Evolutionary conservation across 2,888 invertebrate genomes (phyloP), one percentile per base, ranked within the genome.

Genomic region (Drosophila seclusa): DNA sequence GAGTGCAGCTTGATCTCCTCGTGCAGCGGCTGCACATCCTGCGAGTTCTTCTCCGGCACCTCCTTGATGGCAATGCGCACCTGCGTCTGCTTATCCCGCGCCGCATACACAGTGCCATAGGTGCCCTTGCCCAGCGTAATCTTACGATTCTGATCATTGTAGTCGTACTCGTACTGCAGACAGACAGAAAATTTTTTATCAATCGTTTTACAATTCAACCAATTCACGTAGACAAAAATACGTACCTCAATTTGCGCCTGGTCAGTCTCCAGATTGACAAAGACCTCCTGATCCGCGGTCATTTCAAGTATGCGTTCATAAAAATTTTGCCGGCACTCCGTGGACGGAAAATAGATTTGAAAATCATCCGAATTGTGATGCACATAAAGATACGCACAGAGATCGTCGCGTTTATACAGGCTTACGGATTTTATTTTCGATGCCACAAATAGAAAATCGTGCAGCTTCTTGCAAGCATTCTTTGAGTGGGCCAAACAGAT

Each of bases 1-100:
- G 99, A 99, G 93, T 99, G 99, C 67, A 99, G 94, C 91, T 98
- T 95, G 75, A 99, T 99, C 94, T 99, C 99, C 93, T 99, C 99
- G 92, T 99, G 99, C 79, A 99, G 93, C 0, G 99, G 99, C 92
- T 99, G 99, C 0, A 99, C 98, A 90, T 98, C 98, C 0, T 98
- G 98, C 4, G 98, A 95, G 93, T 98, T 98, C 92, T 97, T 97
- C 93, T 99, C 99, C 0, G 98, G 98, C 73, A 99, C 98, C 94
- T 99, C 99, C 93, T 99, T 99, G 24, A 99, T 98, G 4, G 99
- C 99, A 82, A 99, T 99, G 71, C 98, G 95, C 81, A 96, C 96
- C 94, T 98, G 99, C 0, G 98, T 99, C 92, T 97, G 97, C 78
- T 97, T 95, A 93, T 99, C 99, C 2, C 98, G 94, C 0, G 99